Conservation (phyloP, 2,888 invertebrate species). For the Microchrysa polita region DNA sequence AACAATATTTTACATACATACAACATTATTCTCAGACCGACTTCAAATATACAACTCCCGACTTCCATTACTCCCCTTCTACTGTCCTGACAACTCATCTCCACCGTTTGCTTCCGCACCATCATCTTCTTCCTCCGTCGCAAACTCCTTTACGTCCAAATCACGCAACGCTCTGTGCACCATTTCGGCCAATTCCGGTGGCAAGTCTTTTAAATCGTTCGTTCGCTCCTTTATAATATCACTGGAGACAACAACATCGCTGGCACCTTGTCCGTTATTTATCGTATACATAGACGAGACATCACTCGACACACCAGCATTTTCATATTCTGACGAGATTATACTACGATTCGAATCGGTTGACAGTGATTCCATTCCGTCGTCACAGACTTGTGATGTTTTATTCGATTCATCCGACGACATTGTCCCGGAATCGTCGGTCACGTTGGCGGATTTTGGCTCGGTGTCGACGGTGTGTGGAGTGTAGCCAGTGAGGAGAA, state of each 20-base stretch:
- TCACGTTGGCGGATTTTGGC: constrained; percentile 63
- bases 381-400: constrained; percentile 58
- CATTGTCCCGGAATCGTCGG: constrained; percentile 60
- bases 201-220: constrained; percentile 66
- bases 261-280: constrained; percentile 52
- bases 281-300: constrained; percentile 55
- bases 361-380: constrained; percentile 60
- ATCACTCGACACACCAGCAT: constrained; percentile 54
- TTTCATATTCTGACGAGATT: constrained; percentile 62
- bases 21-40: not conserved
- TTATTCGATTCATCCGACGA: constrained; percentile 58
- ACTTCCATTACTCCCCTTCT: not conserved
- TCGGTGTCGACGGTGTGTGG: constrained; percentile 66
- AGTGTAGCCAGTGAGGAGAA: constrained; percentile 72
- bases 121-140: not conserved
- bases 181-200: constrained; percentile 70
- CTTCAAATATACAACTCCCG: not conserved
- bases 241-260: constrained; percentile 53
- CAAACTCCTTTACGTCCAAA: constrained; percentile 59
- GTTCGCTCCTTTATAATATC: constrained; percentile 63
- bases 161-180: constrained; percentile 69
- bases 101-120: too few relatives aligned
- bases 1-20: constrained; percentile 22
- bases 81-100: not conserved
- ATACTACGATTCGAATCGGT: constrained; percentile 56